phyloP scores from a whole-genome alignment of 2,113 vertebrate genomes.

The Hippopotamus amphibius region DNA sequence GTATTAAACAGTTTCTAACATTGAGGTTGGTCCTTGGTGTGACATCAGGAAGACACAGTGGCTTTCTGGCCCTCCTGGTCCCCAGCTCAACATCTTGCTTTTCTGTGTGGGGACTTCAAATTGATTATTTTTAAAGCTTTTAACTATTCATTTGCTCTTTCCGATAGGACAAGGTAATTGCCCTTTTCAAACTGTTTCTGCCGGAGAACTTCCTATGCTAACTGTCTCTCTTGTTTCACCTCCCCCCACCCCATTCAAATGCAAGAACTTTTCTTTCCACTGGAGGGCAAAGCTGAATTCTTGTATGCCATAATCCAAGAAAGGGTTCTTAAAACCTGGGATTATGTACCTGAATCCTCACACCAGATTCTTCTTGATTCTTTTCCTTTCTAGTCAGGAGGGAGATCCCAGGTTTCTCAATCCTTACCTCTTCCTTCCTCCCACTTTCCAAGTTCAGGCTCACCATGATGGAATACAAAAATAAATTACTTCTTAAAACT shows the following conservation, averaged over 20 bases:
- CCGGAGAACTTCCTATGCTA: neutral
- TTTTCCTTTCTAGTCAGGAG: neutral
- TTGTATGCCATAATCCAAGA: neutral
- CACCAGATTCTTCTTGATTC: neutral
- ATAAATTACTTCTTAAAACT: constrained; percentile 22
- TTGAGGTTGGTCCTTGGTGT: neutral
- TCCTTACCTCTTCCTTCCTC: neutral
- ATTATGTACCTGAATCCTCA: neutral
- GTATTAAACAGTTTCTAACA: neutral
- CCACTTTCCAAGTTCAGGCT: neutral
- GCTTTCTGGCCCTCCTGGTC: neutral
- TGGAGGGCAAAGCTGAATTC: neutral
- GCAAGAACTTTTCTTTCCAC: neutral
- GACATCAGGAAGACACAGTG: neutral
- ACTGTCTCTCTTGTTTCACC: neutral
- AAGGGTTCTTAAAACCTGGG: neutral
- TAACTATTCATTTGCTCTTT: constrained; percentile 18
- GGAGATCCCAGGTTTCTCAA: neutral
- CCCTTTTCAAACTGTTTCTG: neutral
- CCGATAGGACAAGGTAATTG: neutral
- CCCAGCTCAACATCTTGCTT: neutral
- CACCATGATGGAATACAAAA: neutral
- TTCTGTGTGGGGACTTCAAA: neutral
- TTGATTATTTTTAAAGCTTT: constrained; percentile 17
- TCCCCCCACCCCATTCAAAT: neutral